Conservation (phyloP, 1,140 invertebrate species). For the Drosophila insularis region DNA sequence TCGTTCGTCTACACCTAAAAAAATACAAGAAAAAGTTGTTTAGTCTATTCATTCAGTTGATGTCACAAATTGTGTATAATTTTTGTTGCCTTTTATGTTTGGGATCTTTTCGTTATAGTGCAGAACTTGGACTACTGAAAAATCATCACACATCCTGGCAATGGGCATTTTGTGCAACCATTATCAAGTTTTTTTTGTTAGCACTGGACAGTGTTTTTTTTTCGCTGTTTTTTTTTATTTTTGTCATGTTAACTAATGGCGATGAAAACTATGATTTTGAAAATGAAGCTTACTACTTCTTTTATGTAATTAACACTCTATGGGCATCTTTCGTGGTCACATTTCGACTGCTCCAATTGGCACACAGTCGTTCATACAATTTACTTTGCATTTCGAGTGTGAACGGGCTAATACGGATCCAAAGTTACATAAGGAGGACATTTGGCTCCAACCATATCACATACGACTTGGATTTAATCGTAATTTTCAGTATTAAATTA, state of each 20-base stretch:
- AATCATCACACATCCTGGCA: slow-evolving; percentile 17
- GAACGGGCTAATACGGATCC: slow-evolving; percentile 15
- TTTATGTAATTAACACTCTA: background rate
- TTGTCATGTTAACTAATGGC: background rate
- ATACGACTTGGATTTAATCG: slow-evolving; percentile 11
- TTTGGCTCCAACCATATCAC: slow-evolving; percentile 11
- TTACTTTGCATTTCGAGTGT: background rate
- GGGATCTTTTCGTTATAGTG: slow-evolving; percentile 27
- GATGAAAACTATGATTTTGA: background rate
- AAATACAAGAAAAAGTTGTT: background rate
- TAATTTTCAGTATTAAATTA: slow-evolving; percentile 23
- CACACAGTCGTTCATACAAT: slow-evolving; percentile 14
- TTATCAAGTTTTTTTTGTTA: background rate
- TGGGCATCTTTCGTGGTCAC: slow-evolving; percentile 13
- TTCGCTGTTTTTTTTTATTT: too few species aligned
- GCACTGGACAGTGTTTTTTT: slow-evolving; percentile 17
- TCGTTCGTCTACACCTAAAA: background rate
- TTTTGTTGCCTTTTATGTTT: slow-evolving; percentile 20
- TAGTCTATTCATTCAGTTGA: background rate
- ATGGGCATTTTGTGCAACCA: slow-evolving; percentile 3
- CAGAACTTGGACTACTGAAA: background rate
- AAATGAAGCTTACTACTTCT: slow-evolving; percentile 26
- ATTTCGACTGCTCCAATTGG: slow-evolving; percentile 1
- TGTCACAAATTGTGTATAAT: background rate
- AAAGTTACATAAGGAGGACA: background rate